phyloP scores from a whole-genome alignment of 2,888 invertebrate species.

The Epicampocera succincta region DNA sequence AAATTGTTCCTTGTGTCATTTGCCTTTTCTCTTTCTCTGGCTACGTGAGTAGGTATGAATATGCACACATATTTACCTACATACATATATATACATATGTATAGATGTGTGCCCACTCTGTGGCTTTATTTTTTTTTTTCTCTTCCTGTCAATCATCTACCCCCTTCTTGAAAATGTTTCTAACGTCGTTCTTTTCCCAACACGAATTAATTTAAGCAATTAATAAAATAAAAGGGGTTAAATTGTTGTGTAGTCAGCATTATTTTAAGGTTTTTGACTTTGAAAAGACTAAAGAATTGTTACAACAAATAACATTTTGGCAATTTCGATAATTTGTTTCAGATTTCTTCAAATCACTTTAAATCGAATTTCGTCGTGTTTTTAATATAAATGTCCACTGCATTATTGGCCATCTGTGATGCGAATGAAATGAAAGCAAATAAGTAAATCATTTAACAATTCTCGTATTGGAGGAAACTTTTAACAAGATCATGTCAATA shows the following conservation, averaged over 20 bases:
- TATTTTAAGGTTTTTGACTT: constrained; percentile 49
- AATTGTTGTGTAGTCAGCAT: constrained; percentile 56
- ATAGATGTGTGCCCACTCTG: no score
- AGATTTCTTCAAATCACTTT: constrained; percentile 26
- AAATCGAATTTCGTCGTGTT: constrained; percentile 26
- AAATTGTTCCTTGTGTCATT: constrained; percentile 47
- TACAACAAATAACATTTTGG: constrained; percentile 12
- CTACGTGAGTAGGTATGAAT: no score
- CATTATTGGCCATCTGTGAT: constrained; percentile 34
- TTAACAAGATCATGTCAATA: constrained; percentile 32
- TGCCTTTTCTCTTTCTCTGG: constrained; percentile 32
- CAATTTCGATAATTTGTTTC: constrained; percentile 14
- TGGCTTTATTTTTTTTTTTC: no score
- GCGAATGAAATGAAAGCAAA: neutral
- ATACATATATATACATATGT: no score
- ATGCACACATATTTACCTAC: no score
- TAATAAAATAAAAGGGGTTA: constrained; percentile 52
- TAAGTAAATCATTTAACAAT: neutral
- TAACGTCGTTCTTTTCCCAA: neutral
- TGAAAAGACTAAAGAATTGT: neutral
- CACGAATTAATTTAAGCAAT: constrained; percentile 46
- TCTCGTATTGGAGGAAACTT: constrained; percentile 16
- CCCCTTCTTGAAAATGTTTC: constrained; percentile 4
- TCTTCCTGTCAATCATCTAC: constrained; percentile 56
- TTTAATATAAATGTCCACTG: constrained; percentile 28